phyloP scores from a whole-genome alignment of 2,797 vertebrate genomes.

The Antrozous pallidus region DNA sequence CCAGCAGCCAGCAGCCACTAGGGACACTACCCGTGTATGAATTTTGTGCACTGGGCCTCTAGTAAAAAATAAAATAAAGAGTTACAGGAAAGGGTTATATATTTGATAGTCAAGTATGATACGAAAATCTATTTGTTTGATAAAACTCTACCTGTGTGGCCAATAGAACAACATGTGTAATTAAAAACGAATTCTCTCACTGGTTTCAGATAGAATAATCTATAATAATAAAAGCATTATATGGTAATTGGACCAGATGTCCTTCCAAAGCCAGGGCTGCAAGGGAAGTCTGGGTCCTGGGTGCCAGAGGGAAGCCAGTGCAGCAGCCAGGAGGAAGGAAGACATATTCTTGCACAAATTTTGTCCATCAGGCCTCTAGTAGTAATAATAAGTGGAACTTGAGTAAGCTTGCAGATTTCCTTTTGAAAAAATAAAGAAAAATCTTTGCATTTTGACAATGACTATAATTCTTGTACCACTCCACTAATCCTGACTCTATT shows the following conservation, averaged over 20 bases:
- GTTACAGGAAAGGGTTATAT: conserved; percentile 11
- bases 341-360: too few relatives aligned
- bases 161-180: conserved; percentile 36
- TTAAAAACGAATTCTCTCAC: conserved; percentile 42
- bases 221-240: not conserved
- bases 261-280: too few relatives aligned
- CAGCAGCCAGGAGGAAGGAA: too few relatives aligned
- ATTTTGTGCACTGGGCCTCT: too few relatives aligned
- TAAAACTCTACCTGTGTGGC: not conserved
- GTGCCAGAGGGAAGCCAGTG: too few relatives aligned
- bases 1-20: too few relatives aligned
- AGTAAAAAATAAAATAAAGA: not conserved
- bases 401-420: not conserved
- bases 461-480: conserved; percentile 14
- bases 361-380: too few relatives aligned
- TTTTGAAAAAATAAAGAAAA: conserved; percentile 31
- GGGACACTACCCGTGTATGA: too few relatives aligned
- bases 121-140: conserved; percentile 58
- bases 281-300: too few relatives aligned
- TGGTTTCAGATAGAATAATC: conserved; percentile 7
- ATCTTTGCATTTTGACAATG: conserved; percentile 11
- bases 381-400: not conserved
- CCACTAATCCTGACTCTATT: not conserved
- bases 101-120: conserved; percentile 54
- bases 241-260: too few relatives aligned